Conservation (phyloP, 2,113 vertebrate species). For the Eubucco bourcierii region DNA sequence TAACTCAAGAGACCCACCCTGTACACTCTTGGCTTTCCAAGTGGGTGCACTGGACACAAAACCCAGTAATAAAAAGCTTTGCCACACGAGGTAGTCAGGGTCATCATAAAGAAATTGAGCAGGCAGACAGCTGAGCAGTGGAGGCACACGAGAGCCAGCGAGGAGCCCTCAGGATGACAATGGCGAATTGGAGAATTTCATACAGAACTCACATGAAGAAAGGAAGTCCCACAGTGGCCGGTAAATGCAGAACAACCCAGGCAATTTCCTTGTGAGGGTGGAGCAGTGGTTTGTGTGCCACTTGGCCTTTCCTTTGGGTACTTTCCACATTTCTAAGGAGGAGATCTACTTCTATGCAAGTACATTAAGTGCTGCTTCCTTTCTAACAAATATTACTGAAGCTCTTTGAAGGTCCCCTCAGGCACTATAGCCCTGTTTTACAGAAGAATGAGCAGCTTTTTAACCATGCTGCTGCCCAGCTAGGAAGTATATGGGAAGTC, state of each 20-base stretch:
- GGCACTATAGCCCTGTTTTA: neutral
- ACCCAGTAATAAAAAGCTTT: neutral
- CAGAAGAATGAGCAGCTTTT: neutral
- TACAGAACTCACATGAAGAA: neutral
- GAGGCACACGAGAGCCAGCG: neutral
- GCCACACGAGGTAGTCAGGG: neutral
- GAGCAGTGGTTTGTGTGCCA: neutral
- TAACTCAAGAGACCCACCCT: neutral
- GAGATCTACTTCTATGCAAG: neutral
- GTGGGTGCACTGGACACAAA: neutral
- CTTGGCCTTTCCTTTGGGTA: neutral
- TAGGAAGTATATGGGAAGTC: neutral
- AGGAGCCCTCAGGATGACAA: neutral
- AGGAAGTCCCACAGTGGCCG: neutral
- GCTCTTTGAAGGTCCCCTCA: neutral
- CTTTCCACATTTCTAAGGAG: neutral
- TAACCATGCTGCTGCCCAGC: neutral
- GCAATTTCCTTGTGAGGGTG: neutral
- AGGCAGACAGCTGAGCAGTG: neutral
- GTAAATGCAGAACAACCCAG: neutral
- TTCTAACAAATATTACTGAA: neutral
- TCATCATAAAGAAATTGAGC: neutral
- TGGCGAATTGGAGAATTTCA: neutral
- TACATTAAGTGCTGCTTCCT: neutral
- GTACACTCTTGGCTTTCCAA: neutral